A percentile compares a stretch with the other conserved stretches of the same genome.
phyloP scores from a whole-genome alignment of 2,113 vertebrate species.

The Picathartes gymnocephalus region DNA sequence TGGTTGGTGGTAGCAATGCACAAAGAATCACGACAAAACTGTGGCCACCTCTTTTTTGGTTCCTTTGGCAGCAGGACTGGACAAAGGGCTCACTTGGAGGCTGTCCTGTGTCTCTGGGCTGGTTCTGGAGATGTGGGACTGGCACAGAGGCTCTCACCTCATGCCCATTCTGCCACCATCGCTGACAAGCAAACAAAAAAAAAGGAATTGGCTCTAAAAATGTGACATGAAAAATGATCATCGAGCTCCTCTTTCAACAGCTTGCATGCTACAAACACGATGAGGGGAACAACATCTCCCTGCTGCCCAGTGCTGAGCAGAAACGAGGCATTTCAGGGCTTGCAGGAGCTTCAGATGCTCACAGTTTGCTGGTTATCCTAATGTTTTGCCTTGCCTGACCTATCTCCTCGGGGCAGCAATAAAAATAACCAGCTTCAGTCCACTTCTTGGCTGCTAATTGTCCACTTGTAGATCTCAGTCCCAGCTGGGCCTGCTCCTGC shows the following conservation, averaged over 20 bases:
- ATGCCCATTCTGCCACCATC: background rate
- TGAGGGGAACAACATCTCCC: background rate
- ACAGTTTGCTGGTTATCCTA: slow-evolving; percentile 2
- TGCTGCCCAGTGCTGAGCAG: background rate
- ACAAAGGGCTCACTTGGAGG: background rate
- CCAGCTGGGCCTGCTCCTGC: slow-evolving; percentile 60
- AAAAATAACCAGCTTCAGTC: slow-evolving; percentile 61
- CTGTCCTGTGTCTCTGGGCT: background rate
- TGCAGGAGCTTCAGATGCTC: slow-evolving; percentile 25
- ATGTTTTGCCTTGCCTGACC: slow-evolving; percentile 49
- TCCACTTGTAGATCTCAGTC: slow-evolving; percentile 47
- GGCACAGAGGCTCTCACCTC: background rate
- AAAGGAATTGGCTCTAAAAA: background rate
- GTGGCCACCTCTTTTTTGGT: background rate
- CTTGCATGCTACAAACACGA: background rate
- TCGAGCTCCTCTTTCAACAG: background rate
- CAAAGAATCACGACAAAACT: background rate
- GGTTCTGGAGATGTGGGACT: background rate
- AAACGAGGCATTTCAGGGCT: background rate
- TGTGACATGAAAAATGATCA: background rate
- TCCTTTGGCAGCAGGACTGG: background rate
- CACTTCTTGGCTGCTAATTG: slow-evolving; percentile 62
- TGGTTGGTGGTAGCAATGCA: background rate
- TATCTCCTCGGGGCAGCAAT: slow-evolving; percentile 49
- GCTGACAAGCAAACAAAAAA: background rate